phyloP scores from a whole-genome alignment of 2,888 invertebrate species.

The Lithophane socia region DNA sequence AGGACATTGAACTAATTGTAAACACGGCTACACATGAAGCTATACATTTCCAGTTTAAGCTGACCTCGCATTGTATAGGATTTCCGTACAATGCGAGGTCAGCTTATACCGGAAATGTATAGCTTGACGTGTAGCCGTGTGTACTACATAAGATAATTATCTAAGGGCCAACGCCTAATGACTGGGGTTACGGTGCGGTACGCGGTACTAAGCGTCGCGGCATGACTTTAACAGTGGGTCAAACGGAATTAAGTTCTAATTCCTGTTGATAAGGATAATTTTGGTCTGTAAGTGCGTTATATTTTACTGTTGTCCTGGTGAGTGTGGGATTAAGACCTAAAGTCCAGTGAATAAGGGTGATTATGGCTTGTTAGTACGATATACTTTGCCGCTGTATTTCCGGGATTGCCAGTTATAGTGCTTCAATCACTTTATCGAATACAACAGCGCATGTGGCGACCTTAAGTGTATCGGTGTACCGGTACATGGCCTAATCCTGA shows the following conservation, averaged over 20 bases:
- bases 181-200: background rate
- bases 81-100: too few relatives aligned
- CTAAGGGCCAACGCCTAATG: constrained; percentile 12
- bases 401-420: background rate
- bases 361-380: background rate
- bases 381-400: background rate
- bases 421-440: background rate
- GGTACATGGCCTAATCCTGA: background rate
- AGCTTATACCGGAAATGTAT: too few relatives aligned
- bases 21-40: too few relatives aligned
- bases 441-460: background rate
- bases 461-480: too few relatives aligned
- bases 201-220: too few relatives aligned
- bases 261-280: background rate
- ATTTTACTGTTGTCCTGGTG: background rate
- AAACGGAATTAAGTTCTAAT: background rate
- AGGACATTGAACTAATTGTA: constrained; percentile 43
- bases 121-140: background rate
- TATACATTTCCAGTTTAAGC: too few relatives aligned
- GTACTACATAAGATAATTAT: constrained; percentile 20
- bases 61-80: too few relatives aligned
- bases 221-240: background rate
- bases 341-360: background rate
- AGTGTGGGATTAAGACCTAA: background rate
- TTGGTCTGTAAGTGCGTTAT: background rate